These are phyloP conservation scores for Portunus trituberculatus DNA, from an alignment of 1,140 invertebrate genomes.

Conservation along the genomic window DNA sequence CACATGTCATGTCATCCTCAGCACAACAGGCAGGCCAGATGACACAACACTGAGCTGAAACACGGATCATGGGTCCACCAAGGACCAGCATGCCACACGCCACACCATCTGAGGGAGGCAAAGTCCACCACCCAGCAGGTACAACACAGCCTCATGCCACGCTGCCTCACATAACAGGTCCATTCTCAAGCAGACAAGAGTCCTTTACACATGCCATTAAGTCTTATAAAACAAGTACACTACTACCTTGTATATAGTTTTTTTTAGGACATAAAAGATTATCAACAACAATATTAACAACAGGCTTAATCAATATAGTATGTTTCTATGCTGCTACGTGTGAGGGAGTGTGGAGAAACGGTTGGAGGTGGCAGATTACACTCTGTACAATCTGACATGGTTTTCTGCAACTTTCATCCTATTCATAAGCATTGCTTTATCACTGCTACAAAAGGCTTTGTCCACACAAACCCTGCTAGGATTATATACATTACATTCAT, in stretches of 20 bases:
- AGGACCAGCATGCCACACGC: constrained; percentile 6
- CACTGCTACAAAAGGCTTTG: constrained; percentile 35
- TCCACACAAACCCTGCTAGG: background rate
- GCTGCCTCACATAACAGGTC: background rate
- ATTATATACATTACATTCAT: background rate
- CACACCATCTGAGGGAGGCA: background rate
- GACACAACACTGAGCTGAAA: background rate
- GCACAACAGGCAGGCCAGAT: background rate
- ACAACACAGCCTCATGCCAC: background rate
- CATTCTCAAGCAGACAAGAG: constrained; percentile 7
- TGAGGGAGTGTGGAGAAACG: constrained; percentile 18
- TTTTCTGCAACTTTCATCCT: background rate
- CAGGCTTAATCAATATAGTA: background rate
- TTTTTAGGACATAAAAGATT: constrained; percentile 14
- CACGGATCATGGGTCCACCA: background rate
- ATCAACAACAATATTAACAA: constrained; percentile 19
- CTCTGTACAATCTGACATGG: background rate
- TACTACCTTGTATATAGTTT: background rate
- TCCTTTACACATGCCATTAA: background rate
- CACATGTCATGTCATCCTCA: background rate
- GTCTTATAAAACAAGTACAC: background rate
- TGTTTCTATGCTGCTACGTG: background rate
- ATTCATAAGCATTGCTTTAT: background rate
- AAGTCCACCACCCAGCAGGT: background rate
- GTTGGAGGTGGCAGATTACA: background rate